These are phyloP conservation scores for Lysandra bellargus DNA, from an alignment of 2,888 invertebrate species.

Conservation along the genomic window DNA sequence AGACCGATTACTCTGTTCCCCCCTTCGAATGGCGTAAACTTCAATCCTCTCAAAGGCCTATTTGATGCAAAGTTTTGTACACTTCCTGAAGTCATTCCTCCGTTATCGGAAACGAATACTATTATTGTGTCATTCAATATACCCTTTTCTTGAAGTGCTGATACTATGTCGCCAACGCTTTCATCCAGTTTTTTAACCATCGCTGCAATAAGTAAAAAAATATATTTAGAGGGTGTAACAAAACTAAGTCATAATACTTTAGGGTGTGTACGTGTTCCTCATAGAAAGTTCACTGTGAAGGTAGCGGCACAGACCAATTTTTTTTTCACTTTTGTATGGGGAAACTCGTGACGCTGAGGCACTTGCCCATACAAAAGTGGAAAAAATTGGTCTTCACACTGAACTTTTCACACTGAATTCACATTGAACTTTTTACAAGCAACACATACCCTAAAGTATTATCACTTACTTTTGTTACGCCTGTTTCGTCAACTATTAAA, in stretches of 20 bases:
- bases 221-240: neutral
- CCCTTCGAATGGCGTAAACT: constrained; percentile 91
- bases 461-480: too few relatives aligned
- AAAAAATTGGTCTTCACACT: too few relatives aligned
- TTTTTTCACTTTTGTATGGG: too few relatives aligned
- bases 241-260: too few relatives aligned
- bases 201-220: constrained; percentile 74
- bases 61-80: constrained; percentile 88
- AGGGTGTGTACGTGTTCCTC: too few relatives aligned
- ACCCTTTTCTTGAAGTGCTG: constrained; percentile 82
- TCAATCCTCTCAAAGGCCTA: constrained; percentile 88
- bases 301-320: too few relatives aligned
- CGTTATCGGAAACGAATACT: constrained; percentile 93
- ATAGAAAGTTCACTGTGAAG: too few relatives aligned
- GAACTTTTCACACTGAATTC: too few relatives aligned
- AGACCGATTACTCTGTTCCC: constrained; percentile 87
- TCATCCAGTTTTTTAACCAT: constrained; percentile 92
- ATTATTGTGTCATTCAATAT: constrained; percentile 91
- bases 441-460: too few relatives aligned
- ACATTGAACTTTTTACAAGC: too few relatives aligned
- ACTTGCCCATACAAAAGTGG: too few relatives aligned
- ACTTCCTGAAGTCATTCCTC: constrained; percentile 87
- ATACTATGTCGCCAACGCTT: constrained; percentile 88
- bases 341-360: too few relatives aligned
- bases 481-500: neutral